Conservation (phyloP, 2,888 invertebrate genomes). For the Amblyjoppa proteus region DNA sequence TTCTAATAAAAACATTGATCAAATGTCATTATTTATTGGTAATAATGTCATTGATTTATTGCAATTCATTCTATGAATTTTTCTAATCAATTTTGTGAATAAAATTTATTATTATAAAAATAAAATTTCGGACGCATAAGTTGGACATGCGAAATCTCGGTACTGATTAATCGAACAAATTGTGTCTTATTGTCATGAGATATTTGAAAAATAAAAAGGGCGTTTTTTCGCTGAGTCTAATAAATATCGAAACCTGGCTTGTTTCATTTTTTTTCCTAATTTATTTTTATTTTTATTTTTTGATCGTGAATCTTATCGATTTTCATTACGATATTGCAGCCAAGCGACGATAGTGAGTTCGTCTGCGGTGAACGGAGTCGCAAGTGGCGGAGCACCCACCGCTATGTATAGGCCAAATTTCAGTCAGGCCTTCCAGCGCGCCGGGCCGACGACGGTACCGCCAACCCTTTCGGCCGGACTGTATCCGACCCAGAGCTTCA, state of each 20-base stretch:
- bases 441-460: conserved; percentile 85
- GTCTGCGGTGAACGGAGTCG: conserved; percentile 83
- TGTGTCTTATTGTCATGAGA: background rate
- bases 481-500: conserved; percentile 85
- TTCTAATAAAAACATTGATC: background rate
- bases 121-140: background rate
- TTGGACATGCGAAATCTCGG: background rate
- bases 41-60: background rate
- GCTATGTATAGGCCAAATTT: conserved; percentile 91
- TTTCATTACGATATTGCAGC: conserved; percentile 83
- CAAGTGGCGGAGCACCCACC: conserved; percentile 86
- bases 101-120: background rate
- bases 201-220: background rate
- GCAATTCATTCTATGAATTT: background rate
- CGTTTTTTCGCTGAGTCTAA: background rate
- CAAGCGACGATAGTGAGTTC: conserved; percentile 88
- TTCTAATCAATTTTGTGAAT: background rate
- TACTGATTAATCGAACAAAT: background rate
- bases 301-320: conserved; percentile 22
- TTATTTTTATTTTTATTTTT: background rate
- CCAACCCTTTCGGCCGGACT: conserved; percentile 84
- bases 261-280: background rate
- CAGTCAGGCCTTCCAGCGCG: conserved; percentile 90
- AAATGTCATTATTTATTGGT: background rate
- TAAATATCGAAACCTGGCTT: background rate